These are phyloP conservation scores for Procambarus clarkii DNA, from an alignment of 1,140 invertebrate genomes.

Conservation along the genomic window DNA sequence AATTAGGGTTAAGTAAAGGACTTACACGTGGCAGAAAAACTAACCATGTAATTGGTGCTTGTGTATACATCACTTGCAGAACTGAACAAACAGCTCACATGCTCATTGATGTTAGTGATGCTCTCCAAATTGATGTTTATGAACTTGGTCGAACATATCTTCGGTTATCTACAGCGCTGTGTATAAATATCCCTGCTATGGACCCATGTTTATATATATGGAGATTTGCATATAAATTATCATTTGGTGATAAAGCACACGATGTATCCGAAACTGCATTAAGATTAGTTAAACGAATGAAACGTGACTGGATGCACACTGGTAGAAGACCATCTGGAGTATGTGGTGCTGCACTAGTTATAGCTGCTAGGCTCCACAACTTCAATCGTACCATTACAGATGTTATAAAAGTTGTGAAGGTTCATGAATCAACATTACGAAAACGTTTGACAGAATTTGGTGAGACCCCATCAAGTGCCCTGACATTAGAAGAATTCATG, in stretches of 20 bases:
- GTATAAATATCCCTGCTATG: constrained; percentile 94
- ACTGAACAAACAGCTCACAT: constrained; percentile 95
- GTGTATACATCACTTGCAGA: constrained; percentile 97
- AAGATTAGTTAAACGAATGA: constrained; percentile 96
- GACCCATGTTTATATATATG: constrained; percentile 76
- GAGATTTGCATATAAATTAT: constrained; percentile 91
- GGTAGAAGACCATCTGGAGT: constrained; percentile 96
- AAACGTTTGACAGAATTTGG: constrained; percentile 97
- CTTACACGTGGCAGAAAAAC: constrained; percentile 93
- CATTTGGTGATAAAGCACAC: constrained; percentile 94
- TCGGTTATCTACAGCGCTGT: constrained; percentile 90
- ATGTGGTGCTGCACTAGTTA: constrained; percentile 87
- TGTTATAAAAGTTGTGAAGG: constrained; percentile 96
- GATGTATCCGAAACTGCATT: constrained; percentile 96
- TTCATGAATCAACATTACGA: constrained; percentile 93
- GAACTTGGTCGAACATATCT: constrained; percentile 95
- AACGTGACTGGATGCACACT: constrained; percentile 97
- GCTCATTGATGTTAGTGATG: constrained; percentile 98
- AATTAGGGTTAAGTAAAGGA: constrained; percentile 89
- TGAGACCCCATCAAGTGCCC: constrained; percentile 91
- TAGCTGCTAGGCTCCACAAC: constrained; percentile 91
- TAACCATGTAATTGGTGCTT: constrained; percentile 95
- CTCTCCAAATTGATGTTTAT: constrained; percentile 96
- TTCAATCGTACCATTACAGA: constrained; percentile 92
- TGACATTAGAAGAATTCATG: constrained; percentile 98